phyloP scores from a whole-genome alignment of 2,888 invertebrate genomes.

The Cosmopolites sordidus region DNA sequence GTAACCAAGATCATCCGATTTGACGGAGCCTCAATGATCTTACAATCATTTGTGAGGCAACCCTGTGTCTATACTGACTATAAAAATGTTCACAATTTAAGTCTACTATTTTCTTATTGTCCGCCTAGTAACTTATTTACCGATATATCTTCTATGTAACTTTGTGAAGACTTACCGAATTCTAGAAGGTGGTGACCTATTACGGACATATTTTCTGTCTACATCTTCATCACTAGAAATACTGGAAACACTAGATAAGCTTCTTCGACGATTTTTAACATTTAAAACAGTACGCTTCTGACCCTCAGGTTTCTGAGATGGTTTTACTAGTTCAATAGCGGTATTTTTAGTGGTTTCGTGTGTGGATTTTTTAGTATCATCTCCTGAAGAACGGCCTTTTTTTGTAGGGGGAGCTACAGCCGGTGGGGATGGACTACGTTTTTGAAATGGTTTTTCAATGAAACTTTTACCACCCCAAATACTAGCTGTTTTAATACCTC shows the following conservation, averaged over 20 bases:
- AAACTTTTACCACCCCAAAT: constrained; percentile 21
- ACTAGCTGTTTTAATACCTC: constrained; percentile 1
- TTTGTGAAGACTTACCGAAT: background rate
- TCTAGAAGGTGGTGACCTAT: constrained; percentile 8
- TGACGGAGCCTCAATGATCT: no score
- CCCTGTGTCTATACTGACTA: no score
- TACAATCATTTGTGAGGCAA: no score
- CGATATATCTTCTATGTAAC: no score
- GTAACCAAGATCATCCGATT: no score
- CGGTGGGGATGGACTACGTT: constrained; percentile 55
- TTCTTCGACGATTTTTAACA: constrained; percentile 41
- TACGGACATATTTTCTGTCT: background rate
- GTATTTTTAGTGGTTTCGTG: no score
- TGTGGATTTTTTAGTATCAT: background rate
- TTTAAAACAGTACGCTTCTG: background rate
- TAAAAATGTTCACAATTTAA: no score
- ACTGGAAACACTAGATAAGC: constrained; percentile 53
- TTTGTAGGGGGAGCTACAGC: constrained; percentile 51
- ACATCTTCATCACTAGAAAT: constrained; percentile 45
- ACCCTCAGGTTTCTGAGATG: background rate
- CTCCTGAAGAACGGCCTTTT: constrained; percentile 24
- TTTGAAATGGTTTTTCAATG: constrained; percentile 37
- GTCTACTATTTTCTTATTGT: no score
- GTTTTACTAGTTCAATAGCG: no score
- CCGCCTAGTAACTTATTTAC: no score